Conservation (phyloP, 1,140 invertebrate species). For the Liolophura sinensis region DNA sequence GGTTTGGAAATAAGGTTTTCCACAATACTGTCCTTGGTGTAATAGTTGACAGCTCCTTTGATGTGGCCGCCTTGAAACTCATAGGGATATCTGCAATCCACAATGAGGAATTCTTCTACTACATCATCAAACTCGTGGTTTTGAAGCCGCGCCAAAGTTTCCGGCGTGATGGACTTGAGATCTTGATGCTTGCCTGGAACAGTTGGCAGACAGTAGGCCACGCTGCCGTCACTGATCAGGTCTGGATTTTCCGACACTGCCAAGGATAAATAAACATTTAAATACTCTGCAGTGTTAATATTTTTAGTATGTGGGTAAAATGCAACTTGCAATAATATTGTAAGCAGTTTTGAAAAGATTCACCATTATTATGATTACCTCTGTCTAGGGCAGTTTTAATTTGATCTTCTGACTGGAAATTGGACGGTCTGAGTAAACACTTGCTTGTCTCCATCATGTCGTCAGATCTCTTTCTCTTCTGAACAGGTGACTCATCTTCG, state of each 20-base stretch:
- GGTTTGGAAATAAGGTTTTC: constrained; percentile 61
- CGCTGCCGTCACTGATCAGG: constrained; percentile 74
- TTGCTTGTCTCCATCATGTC: too few species aligned
- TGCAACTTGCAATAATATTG: too few species aligned
- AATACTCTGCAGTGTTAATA: too few species aligned
- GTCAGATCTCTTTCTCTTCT: too few species aligned
- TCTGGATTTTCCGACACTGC: neutral
- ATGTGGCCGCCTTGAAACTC: constrained; percentile 98
- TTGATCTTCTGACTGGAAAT: too few species aligned
- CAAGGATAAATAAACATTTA: too few species aligned
- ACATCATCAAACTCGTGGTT: constrained; percentile 37
- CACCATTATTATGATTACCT: too few species aligned
- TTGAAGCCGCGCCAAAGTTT: constrained; percentile 59
- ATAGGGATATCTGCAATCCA: constrained; percentile 85
- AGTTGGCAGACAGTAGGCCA: constrained; percentile 68
- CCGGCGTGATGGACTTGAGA: constrained; percentile 76
- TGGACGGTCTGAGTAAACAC: too few species aligned
- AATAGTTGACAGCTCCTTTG: constrained; percentile 79
- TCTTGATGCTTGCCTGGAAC: constrained; percentile 77
- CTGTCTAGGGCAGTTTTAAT: too few species aligned
- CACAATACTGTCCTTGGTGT: constrained; percentile 74
- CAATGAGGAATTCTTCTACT: constrained; percentile 50
- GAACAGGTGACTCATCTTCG: too few species aligned
- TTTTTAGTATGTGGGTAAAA: too few species aligned
- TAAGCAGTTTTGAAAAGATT: too few species aligned